These are phyloP conservation scores for Pterostichus niger DNA, from an alignment of 2,888 invertebrate species.

Conservation along the genomic window DNA sequence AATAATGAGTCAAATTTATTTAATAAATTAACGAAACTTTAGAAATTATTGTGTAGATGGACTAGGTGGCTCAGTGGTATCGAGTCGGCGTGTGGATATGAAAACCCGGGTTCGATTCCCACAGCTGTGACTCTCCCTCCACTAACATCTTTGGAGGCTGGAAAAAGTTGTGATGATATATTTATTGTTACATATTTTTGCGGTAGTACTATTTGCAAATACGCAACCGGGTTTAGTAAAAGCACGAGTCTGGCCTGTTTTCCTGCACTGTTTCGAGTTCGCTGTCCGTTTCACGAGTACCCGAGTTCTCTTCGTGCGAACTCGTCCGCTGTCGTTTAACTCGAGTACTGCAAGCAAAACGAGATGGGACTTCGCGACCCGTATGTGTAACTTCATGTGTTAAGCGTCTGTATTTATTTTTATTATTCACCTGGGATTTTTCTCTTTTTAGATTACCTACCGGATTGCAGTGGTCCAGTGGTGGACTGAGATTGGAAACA, in stretches of 20 bases:
- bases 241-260: slow-evolving; percentile 23
- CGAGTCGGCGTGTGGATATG: too few relatives aligned
- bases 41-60: too few relatives aligned
- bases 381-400: too few relatives aligned
- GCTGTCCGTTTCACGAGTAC: slow-evolving; percentile 7
- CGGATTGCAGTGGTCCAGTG: slow-evolving; percentile 12
- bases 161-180: too few relatives aligned
- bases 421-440: slow-evolving; percentile 44
- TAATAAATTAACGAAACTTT: too few relatives aligned
- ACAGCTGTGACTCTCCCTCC: too few relatives aligned
- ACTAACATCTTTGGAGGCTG: too few relatives aligned
- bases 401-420: neutral
- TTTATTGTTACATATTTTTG: too few relatives aligned
- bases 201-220: neutral
- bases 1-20: too few relatives aligned
- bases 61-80: too few relatives aligned
- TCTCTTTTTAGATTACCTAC: neutral
- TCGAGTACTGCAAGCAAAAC: neutral
- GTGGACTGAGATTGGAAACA: neutral
- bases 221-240: neutral
- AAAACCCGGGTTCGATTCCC: too few relatives aligned
- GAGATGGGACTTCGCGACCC: neutral
- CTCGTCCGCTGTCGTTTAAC: neutral
- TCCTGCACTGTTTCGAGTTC: slow-evolving; percentile 10
- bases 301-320: slow-evolving; percentile 5